phyloP scores from a whole-genome alignment of 2,888 invertebrate genomes.

The Trachelus iudaicus region DNA sequence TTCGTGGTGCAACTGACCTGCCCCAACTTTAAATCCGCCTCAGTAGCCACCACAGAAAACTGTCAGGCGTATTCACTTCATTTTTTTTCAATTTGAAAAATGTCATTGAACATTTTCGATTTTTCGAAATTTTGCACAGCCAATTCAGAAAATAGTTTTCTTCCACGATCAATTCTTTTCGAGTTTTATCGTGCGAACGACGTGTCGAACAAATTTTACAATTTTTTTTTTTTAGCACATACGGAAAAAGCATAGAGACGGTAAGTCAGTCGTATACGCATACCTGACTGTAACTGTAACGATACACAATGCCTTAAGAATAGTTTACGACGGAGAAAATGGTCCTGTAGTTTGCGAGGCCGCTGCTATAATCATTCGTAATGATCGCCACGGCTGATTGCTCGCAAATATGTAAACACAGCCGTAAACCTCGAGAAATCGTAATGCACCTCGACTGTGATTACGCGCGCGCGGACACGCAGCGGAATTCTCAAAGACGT shows the following conservation, averaged over 20 bases:
- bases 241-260: background rate
- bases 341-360: slow-evolving; percentile 17
- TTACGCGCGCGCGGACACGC: background rate
- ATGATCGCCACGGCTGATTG: slow-evolving; percentile 31
- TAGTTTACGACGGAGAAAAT: slow-evolving; percentile 32
- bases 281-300: slow-evolving; percentile 22
- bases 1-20: slow-evolving; percentile 56
- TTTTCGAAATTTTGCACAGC: background rate
- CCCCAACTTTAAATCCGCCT: slow-evolving; percentile 36
- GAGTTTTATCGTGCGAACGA: background rate
- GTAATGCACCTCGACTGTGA: slow-evolving; percentile 9
- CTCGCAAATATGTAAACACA: slow-evolving; percentile 20
- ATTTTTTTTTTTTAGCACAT: background rate
- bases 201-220: background rate
- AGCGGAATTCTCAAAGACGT: background rate
- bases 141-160: background rate
- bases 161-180: background rate
- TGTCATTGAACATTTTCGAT: background rate
- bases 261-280: slow-evolving; percentile 5
- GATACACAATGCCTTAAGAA: slow-evolving; percentile 29
- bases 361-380: slow-evolving; percentile 21
- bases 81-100: background rate
- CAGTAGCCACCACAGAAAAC: slow-evolving; percentile 8
- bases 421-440: slow-evolving; percentile 4
- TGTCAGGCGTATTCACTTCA: background rate